A percentile compares a stretch with the other conserved stretches of the same genome.
These are phyloP conservation scores for Aethes cnicana DNA, from an alignment of 2,888 invertebrate species.

Conservation along the genomic window DNA sequence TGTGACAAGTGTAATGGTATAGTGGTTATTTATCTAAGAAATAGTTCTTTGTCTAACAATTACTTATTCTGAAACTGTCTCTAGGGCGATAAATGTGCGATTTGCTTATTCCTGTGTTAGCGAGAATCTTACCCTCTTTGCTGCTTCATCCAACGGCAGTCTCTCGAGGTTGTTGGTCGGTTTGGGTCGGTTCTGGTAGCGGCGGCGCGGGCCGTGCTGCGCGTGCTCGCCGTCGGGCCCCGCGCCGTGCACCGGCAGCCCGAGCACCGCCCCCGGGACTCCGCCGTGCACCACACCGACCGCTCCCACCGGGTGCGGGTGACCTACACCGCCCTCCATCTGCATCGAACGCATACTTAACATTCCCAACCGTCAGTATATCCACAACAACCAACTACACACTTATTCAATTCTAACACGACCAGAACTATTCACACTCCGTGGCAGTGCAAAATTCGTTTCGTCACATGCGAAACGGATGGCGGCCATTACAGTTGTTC, in stretches of 20 bases:
- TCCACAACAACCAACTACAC: no score
- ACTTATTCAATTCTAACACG: no score
- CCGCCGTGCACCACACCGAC: constrained; percentile 61
- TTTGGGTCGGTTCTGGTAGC: constrained; percentile 71
- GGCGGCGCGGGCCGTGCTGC: constrained; percentile 66
- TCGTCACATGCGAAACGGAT: constrained; percentile 59
- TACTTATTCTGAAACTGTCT: no score
- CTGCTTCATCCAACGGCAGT: constrained; percentile 87
- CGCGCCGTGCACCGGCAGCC: constrained; percentile 68
- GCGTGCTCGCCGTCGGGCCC: constrained; percentile 73
- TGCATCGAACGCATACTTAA: constrained; percentile 34
- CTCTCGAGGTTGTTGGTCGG: constrained; percentile 76
- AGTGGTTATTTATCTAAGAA: no score
- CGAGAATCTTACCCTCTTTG: constrained; percentile 81
- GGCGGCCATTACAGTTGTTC: constrained; percentile 60
- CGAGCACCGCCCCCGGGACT: constrained; percentile 64
- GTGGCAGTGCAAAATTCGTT: constrained; percentile 15
- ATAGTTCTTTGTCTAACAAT: no score
- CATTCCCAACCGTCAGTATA: background rate
- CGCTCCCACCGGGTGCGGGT: constrained; percentile 52
- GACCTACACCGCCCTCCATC: constrained; percentile 73
- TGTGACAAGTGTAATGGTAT: no score
- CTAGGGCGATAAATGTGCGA: no score
- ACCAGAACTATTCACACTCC: constrained; percentile 5
- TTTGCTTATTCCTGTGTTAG: no score